Base-by-base conservation (phyloP, 2,888 invertebrate species). In the Agapetus fuscipes region DNA sequence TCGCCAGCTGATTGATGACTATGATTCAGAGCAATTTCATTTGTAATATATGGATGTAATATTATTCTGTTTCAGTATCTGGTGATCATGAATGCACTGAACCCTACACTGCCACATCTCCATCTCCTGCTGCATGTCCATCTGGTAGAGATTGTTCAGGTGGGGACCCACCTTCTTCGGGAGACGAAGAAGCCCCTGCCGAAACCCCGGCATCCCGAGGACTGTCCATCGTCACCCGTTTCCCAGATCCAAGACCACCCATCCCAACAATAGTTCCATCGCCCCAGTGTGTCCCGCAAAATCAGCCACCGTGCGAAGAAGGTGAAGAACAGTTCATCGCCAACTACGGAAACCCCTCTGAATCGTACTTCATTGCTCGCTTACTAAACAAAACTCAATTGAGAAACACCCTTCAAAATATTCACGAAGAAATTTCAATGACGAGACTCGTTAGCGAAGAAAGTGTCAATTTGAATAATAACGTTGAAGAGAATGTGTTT, bases 321-420 rank as follows among this genome's bases (percentile, higher is more conserved):
- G 60, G 60, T 26, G 49, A 36, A 10, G 34, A 50, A 4, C 61
- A 63, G 40, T 49, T 57, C 2, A 56, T 65, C 26, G 54, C 58
- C 45, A 66, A 64, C 54, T 69, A 69, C 48, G 69, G 69, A 14
- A 63, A 68, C 49, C 69, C 69, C 1, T 61, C 66, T 3, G 67
- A 68, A 48, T 69, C 69, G 1, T 66, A 64, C 50, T 69, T 68
- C 49, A 68, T 69, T 61, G 62, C 64, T 36, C 60, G 68, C 2
- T 54, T 66, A 29, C 54, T 69, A 14, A 64, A 61, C 48, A 59
- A 67, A 17, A 61, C 55, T 5, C 57, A 61, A 31, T 56, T 69
- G 12, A 53, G 64, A 15, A 67, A 69, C 47, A 66, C 67, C 0
- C 56, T 69, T 2, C 58, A 60, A 3, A 60, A 60, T 3, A 62